Conservation (phyloP, 2,113 vertebrate genomes). For the Poicephalus meyeri region DNA sequence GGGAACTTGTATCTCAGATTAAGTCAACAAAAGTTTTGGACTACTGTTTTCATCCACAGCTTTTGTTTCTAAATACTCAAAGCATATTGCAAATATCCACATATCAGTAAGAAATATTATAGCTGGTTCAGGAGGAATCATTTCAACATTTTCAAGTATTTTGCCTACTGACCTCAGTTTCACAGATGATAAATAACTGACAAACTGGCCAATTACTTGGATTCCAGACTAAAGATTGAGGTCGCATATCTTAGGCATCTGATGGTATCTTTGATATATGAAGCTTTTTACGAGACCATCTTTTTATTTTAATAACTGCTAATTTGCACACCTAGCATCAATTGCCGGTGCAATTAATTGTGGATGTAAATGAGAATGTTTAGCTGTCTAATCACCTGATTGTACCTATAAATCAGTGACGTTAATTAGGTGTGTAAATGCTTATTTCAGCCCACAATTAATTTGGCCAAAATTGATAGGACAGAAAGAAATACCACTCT, state of each 20-base stretch:
- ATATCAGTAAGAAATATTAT: not conserved
- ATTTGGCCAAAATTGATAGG: constrained; percentile 42
- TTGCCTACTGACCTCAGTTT: not conserved
- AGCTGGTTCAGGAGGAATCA: not conserved
- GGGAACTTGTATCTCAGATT: not conserved
- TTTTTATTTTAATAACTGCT: constrained; percentile 51
- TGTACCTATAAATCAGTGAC: constrained; percentile 43
- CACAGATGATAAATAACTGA: not conserved
- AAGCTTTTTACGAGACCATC: constrained; percentile 4
- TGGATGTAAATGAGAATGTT: constrained; percentile 39
- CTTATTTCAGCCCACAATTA: constrained; percentile 28
- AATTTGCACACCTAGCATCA: constrained; percentile 51
- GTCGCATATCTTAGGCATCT: not conserved
- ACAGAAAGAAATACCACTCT: not conserved
- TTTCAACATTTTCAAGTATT: not conserved
- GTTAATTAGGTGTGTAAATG: constrained; percentile 54
- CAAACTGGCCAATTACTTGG: not conserved
- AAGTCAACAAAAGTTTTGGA: not conserved
- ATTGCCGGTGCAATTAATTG: constrained; percentile 39
- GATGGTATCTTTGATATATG: constrained; percentile 18
- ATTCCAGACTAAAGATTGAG: not conserved
- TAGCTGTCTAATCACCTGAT: constrained; percentile 41
- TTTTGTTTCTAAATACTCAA: not conserved
- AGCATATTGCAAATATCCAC: not conserved
- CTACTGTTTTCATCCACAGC: not conserved